phyloP scores from a whole-genome alignment of 2,888 invertebrate genomes.

The Diplolepis rosae region DNA sequence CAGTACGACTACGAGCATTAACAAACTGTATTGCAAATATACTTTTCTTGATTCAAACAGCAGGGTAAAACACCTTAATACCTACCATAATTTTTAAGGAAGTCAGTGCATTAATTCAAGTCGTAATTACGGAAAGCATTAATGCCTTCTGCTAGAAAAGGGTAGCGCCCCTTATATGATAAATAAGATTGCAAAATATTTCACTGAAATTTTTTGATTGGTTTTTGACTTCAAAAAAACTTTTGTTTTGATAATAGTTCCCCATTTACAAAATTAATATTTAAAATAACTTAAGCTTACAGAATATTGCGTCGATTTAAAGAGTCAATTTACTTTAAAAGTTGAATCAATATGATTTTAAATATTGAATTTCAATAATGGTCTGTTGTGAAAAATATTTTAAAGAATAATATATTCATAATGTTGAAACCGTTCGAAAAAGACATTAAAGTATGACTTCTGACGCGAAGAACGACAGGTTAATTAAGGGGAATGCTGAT shows the following conservation, averaged over 20 bases:
- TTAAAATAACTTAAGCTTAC: neutral
- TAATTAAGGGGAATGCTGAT: conserved; percentile 28
- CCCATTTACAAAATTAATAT: neutral
- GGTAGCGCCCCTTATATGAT: neutral
- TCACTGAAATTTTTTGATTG: neutral
- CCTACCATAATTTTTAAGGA: conserved; percentile 1
- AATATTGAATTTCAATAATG: neutral
- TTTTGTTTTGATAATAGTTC: too few relatives aligned
- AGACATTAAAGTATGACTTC: conserved; percentile 21
- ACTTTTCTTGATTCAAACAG: neutral
- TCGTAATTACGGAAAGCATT: conserved; percentile 15
- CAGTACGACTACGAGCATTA: neutral
- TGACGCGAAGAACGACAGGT: conserved; percentile 26
- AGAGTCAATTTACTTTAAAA: neutral
- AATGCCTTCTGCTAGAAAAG: neutral
- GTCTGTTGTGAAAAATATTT: neutral
- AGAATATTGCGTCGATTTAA: too few relatives aligned
- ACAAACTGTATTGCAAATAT: neutral
- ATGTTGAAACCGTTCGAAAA: conserved; percentile 2
- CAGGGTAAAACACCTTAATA: conserved; percentile 1
- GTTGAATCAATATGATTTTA: neutral
- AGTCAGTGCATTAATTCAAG: neutral
- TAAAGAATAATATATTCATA: conserved; percentile 6
- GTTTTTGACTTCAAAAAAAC: neutral
- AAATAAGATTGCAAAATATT: neutral